Percentiles rank a stretch among this genome's conserved stretches.
Evolutionary conservation across 2,888 invertebrate genomes (phyloP).

Genomic region (Hypolimnas misippus): DNA sequence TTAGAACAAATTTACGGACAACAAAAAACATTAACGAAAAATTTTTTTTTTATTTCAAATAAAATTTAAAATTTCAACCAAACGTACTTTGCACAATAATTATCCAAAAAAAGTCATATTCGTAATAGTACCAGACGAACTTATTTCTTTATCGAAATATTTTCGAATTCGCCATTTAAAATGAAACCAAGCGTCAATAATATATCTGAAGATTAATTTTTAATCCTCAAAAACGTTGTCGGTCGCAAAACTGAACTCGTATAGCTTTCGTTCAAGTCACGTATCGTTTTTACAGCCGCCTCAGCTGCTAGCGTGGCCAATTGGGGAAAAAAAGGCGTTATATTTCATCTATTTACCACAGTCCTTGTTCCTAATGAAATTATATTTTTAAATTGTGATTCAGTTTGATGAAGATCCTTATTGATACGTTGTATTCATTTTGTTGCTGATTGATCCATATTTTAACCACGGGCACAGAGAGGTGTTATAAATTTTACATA

Average conservation of each 20-base stretch:
- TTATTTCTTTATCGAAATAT: neutral
- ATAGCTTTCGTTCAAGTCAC: slow-evolving; percentile 57
- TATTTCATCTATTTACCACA: slow-evolving; percentile 64
- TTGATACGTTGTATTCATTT: too few species aligned
- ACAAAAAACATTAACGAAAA: too few species aligned
- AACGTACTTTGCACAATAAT: too few species aligned
- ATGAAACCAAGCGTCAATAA: slow-evolving; percentile 14
- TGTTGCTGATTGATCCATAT: too few species aligned
- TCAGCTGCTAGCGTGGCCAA: slow-evolving; percentile 69
- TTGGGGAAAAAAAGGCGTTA: slow-evolving; percentile 67
- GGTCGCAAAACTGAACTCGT: slow-evolving; percentile 26
- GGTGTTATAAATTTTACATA: neutral
- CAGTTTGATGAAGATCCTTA: neutral
- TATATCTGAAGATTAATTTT: slow-evolving; percentile 27
- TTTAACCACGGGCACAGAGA: too few species aligned
- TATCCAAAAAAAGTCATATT: neutral
- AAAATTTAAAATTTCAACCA: too few species aligned
- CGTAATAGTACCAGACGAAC: too few species aligned
- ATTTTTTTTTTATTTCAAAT: too few species aligned
- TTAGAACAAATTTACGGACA: too few species aligned
- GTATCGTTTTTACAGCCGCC: slow-evolving; percentile 71
- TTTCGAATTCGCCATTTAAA: neutral
- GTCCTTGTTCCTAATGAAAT: slow-evolving; percentile 63
- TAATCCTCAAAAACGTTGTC: slow-evolving; percentile 33
- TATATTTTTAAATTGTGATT: slow-evolving; percentile 69